Conservation (phyloP, 2,113 vertebrate species). For the Peromyscus polionotus region DNA sequence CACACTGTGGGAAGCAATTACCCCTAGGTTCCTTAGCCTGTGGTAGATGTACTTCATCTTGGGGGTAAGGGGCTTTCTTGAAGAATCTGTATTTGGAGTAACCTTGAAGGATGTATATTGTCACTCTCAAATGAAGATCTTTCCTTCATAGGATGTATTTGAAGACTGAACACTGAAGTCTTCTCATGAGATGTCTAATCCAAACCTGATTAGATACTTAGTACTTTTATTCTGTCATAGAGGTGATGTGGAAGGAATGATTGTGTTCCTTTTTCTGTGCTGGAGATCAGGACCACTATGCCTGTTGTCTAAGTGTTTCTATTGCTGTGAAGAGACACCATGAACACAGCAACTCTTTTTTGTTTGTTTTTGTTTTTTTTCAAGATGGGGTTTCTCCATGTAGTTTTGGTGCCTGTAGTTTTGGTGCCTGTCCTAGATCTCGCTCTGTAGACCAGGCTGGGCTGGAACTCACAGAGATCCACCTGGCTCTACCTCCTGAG, state of each 20-base stretch:
- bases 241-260: neutral
- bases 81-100: neutral
- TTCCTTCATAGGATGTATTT: neutral
- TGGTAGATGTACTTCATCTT: neutral
- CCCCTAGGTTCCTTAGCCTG: neutral
- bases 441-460: too few relatives aligned
- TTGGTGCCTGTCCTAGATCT: too few relatives aligned
- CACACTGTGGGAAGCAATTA: neutral
- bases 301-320: too few relatives aligned
- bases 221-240: neutral
- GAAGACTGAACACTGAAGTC: neutral
- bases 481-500: too few relatives aligned
- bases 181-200: neutral
- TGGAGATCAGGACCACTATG: neutral
- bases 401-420: too few relatives aligned
- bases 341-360: too few relatives aligned
- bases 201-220: neutral
- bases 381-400: too few relatives aligned
- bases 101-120: neutral
- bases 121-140: neutral
- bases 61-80: neutral
- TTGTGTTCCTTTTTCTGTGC: neutral
- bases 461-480: rapidly evolving
- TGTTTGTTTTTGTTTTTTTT: too few relatives aligned
- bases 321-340: too few relatives aligned